Evolutionary conservation across 2,113 vertebrate species (phyloP).

Genomic region (Ascaphus truei): DNA sequence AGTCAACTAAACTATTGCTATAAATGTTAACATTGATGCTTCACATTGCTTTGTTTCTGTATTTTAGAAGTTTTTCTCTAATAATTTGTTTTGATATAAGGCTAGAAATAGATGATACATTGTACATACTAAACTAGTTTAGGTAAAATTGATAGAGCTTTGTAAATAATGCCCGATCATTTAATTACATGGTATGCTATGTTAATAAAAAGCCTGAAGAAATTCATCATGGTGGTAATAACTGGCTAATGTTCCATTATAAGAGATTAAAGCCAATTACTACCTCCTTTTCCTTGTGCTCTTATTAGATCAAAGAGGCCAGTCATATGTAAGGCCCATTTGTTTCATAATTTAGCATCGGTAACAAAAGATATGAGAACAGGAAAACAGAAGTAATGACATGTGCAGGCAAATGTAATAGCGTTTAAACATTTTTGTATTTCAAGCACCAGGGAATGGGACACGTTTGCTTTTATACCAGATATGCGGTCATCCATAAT

Average conservation of each 20-base stretch:
- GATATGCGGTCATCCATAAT: too few relatives aligned
- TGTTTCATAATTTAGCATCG: not conserved
- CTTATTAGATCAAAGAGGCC: conserved; percentile 6
- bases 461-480: too few relatives aligned
- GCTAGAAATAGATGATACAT: not conserved
- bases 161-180: conserved; percentile 5
- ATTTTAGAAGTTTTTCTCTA: not conserved
- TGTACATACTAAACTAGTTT: conserved; percentile 9
- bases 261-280: conserved; percentile 23
- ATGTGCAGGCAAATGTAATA: not conserved
- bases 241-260: conserved; percentile 32
- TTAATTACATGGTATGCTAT: conserved; percentile 31
- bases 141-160: not conserved
- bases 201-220: conserved; percentile 34
- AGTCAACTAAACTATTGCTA: too few relatives aligned
- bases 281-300: not conserved
- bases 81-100: not conserved
- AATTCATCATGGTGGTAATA: conserved; percentile 31
- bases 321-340: conserved; percentile 11
- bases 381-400: not conserved
- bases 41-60: too few relatives aligned
- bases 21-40: too few relatives aligned
- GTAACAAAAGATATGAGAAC: not conserved
- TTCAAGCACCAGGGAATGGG: too few relatives aligned
- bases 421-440: too few relatives aligned